Percentiles rank a stretch among this genome's conserved stretches.
Conservation (phyloP, 2,888 invertebrate genomes). For the Spicauda simplicius region DNA sequence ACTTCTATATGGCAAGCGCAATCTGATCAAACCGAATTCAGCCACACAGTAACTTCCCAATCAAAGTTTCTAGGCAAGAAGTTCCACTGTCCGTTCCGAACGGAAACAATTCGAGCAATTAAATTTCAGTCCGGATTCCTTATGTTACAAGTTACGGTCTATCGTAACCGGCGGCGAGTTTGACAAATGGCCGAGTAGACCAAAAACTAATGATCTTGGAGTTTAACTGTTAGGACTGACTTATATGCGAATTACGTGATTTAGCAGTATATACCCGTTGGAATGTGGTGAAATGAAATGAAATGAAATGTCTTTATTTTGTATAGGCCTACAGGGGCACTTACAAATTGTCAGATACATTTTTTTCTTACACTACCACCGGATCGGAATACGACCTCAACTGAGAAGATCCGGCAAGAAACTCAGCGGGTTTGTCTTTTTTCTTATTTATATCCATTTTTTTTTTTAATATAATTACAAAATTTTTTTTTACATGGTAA, state of each 20-base stretch:
- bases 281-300: neutral
- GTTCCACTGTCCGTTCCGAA: conserved; percentile 18
- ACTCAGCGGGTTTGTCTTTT: too few relatives aligned
- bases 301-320: too few relatives aligned
- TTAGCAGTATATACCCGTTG: neutral
- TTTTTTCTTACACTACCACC: too few relatives aligned
- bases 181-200: conserved; percentile 29
- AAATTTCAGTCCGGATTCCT: conserved; percentile 32
- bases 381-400: too few relatives aligned
- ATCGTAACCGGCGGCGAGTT: conserved; percentile 32
- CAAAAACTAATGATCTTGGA: conserved; percentile 35
- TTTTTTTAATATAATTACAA: too few relatives aligned
- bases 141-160: conserved; percentile 27
- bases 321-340: too few relatives aligned
- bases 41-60: conserved; percentile 21
- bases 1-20: neutral
- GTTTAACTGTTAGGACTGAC: conserved; percentile 6
- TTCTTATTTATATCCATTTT: too few relatives aligned
- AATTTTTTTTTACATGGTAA: too few relatives aligned
- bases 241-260: neutral
- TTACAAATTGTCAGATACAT: too few relatives aligned
- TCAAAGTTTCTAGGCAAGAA: conserved; percentile 29
- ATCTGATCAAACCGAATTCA: neutral
- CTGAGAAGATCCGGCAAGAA: too few relatives aligned
- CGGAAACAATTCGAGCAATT: conserved; percentile 36